Conservation (phyloP, 2,113 vertebrate genomes). For the Alethe castanea region DNA sequence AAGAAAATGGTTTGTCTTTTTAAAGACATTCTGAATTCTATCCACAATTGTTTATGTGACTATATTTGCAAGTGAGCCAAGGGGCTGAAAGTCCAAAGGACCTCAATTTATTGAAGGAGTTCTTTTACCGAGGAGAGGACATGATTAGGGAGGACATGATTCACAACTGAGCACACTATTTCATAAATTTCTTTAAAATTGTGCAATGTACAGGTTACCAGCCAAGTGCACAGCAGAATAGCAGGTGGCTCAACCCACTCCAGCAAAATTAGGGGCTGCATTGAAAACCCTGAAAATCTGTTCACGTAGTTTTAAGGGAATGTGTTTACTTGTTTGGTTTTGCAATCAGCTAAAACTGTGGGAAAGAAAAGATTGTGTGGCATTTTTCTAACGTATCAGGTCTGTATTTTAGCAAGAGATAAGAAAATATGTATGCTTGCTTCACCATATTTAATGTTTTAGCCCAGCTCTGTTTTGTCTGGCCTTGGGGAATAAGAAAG, state of each 20-base stretch:
- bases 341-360: not conserved
- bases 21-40: not conserved
- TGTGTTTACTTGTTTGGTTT: not conserved
- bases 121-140: not conserved
- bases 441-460: slow-evolving; percentile 20
- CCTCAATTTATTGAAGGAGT: not conserved
- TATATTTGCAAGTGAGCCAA: not conserved
- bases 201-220: not conserved
- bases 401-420: not conserved
- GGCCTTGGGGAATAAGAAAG: slow-evolving; percentile 10
- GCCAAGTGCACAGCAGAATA: not conserved
- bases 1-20: not conserved
- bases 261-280: not conserved
- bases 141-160: not conserved
- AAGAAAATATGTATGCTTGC: not conserved
- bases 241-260: not conserved
- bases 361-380: not conserved
- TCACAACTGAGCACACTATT: not conserved
- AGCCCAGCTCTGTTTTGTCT: not conserved
- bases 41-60: not conserved
- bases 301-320: not conserved
- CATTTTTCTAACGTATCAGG: not conserved
- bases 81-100: not conserved
- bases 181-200: not conserved
- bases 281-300: not conserved